Evolutionary conservation across 1,140 invertebrate species (phyloP).

Genomic region (Cherax quadricarinatus): DNA sequence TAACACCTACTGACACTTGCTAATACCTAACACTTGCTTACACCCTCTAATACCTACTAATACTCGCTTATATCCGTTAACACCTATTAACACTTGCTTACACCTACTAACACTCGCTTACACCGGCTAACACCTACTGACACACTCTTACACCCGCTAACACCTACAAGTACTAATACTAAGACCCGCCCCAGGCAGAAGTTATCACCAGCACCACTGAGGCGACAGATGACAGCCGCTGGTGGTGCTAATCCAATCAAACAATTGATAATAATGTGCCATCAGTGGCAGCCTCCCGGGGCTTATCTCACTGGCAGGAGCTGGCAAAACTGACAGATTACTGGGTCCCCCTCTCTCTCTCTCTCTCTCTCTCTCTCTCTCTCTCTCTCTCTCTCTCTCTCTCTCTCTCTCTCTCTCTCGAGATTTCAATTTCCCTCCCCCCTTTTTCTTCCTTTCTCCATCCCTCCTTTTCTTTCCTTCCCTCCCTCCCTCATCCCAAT

Average conservation of each 20-base stretch:
- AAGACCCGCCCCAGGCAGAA: background rate
- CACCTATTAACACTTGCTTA: too few species aligned
- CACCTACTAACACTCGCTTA: too few species aligned
- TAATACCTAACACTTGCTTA: background rate
- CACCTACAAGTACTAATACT: background rate
- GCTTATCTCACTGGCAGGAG: constrained; percentile 60
- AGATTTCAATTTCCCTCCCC: background rate
- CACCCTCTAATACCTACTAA: background rate
- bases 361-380: constrained; percentile 24
- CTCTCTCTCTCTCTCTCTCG: background rate
- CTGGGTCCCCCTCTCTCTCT: background rate
- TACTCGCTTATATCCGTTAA: background rate
- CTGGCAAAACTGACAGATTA: constrained; percentile 67
- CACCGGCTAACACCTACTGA: too few species aligned
- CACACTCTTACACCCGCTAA: too few species aligned
- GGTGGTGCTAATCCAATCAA: constrained; percentile 56
- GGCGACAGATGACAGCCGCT: constrained; percentile 59
- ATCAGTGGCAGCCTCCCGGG: constrained; percentile 25
- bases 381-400: constrained; percentile 22
- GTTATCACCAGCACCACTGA: constrained; percentile 44
- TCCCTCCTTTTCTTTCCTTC: background rate
- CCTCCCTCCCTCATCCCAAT: background rate
- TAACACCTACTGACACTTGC: too few species aligned
- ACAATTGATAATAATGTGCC: constrained; percentile 68
- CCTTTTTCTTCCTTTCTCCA: background rate